These are phyloP conservation scores for Etia nguti DNA, from an alignment of 2,113 vertebrate species.

Conservation along the genomic window DNA sequence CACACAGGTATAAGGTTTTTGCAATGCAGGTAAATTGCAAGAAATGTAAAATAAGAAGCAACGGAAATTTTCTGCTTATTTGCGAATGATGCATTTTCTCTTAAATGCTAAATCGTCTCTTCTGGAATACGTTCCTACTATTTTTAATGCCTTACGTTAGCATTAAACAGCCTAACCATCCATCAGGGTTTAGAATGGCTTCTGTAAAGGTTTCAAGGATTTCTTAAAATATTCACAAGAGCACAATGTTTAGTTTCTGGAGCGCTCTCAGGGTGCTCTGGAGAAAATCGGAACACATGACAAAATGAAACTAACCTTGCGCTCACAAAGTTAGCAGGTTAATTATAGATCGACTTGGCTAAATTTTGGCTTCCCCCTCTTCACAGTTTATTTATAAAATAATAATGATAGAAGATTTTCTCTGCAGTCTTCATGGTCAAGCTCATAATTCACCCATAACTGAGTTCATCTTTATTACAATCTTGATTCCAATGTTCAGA, in stretches of 20 bases:
- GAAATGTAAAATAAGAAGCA: not conserved
- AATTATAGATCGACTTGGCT: not conserved
- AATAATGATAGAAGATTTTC: not conserved
- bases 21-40: not conserved
- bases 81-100: not conserved
- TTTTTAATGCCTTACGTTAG: not conserved
- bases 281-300: not conserved
- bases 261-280: not conserved
- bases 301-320: not conserved
- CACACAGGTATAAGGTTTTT: not conserved
- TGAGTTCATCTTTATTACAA: not conserved
- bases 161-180: not conserved
- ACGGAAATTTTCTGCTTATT: not conserved
- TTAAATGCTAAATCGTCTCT: not conserved
- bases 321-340: not conserved
- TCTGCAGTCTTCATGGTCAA: not conserved
- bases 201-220: not conserved
- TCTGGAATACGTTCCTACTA: accelerated
- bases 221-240: not conserved
- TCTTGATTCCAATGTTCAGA: too few species aligned
- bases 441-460: not conserved
- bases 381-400: not conserved
- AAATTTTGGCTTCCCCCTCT: accelerated
- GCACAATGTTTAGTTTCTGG: not conserved
- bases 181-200: not conserved